Evolutionary conservation across 2,113 vertebrate genomes (phyloP).

Genomic region (Leuciscus idus): DNA sequence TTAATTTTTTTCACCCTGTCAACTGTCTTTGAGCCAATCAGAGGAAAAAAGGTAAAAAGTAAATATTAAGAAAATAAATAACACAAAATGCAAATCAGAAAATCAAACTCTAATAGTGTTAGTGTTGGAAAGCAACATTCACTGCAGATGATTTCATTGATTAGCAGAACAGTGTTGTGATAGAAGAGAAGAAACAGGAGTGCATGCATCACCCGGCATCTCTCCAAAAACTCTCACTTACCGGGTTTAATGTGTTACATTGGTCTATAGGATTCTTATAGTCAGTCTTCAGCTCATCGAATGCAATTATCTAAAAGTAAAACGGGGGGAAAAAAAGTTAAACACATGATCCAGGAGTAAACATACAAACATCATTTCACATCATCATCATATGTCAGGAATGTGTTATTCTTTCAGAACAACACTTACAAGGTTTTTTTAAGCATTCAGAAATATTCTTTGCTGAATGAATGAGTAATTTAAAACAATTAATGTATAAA

Average conservation of each 20-base stretch:
- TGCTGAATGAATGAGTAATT: neutral
- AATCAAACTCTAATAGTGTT: conserved; percentile 78
- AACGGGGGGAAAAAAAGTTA: conserved; percentile 46
- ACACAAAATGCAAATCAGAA: conserved; percentile 19
- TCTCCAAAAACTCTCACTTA: conserved; percentile 77
- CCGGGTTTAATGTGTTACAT: conserved; percentile 98
- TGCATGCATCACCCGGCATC: conserved; percentile 60
- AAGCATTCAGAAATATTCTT: neutral
- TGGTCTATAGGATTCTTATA: conserved; percentile 99
- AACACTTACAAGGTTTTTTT: neutral
- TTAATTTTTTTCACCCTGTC: conserved; percentile 99
- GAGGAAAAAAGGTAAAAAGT: conserved; percentile 66
- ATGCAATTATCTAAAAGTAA: conserved; percentile 90
- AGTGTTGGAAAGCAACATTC: conserved; percentile 91
- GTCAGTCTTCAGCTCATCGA: conserved; percentile 98
- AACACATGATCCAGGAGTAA: neutral
- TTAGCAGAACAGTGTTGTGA: conserved; percentile 74
- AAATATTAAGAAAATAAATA: conserved; percentile 87
- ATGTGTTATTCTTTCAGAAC: neutral
- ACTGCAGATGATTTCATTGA: conserved; percentile 84
- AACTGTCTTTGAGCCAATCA: conserved; percentile 94
- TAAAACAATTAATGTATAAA: neutral
- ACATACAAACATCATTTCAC: neutral
- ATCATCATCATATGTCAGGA: neutral
- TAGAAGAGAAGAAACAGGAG: conserved; percentile 48